A percentile compares a stretch with the other conserved stretches of the same genome.
These are phyloP conservation scores for Muntiacus reevesi DNA, from an alignment of 2,113 vertebrate genomes.

Conservation along the genomic window DNA sequence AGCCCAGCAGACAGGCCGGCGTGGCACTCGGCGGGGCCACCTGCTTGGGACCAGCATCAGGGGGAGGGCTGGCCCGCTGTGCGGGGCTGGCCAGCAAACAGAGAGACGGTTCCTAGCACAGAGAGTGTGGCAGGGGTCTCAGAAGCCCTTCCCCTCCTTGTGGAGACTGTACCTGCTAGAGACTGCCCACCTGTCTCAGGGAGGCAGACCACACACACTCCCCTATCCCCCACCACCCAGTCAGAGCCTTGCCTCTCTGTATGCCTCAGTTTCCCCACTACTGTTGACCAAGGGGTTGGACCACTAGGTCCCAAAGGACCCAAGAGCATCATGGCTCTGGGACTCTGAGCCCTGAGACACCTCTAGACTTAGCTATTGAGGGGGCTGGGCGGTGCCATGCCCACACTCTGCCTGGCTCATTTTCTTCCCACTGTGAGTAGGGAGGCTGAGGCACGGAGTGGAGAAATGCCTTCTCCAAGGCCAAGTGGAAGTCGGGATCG, in stretches of 20 bases:
- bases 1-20: background rate
- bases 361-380: background rate
- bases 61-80: background rate
- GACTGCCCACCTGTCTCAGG: background rate
- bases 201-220: background rate
- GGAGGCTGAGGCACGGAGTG: background rate
- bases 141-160: background rate
- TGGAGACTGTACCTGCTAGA: background rate
- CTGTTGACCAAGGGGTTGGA: background rate
- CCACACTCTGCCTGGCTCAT: background rate
- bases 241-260: background rate
- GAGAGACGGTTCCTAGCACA: background rate
- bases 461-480: background rate
- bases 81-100: background rate
- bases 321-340: background rate
- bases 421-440: background rate
- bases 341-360: background rate
- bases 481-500: background rate
- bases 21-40: background rate
- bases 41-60: background rate
- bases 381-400: background rate
- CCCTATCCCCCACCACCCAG: background rate
- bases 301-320: background rate
- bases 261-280: background rate
- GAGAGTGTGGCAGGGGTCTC: background rate